phyloP scores from a whole-genome alignment of 2,113 vertebrate genomes.

The Trogon melanurus region DNA sequence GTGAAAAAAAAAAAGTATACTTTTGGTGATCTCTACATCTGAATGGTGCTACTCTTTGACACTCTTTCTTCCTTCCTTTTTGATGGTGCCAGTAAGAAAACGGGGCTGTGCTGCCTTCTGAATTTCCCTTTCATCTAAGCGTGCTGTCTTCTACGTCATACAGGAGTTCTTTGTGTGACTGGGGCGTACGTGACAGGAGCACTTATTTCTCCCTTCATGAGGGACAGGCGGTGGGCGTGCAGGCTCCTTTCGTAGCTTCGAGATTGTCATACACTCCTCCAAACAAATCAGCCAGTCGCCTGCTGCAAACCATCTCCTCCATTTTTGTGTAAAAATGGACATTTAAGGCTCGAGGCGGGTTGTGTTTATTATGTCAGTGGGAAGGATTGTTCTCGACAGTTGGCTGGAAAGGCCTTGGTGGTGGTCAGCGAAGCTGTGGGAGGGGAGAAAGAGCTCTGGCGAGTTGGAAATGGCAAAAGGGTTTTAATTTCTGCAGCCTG shows the following conservation, averaged over 20 bases:
- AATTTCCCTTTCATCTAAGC: constrained; percentile 10
- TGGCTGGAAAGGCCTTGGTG: neutral
- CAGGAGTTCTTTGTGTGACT: neutral
- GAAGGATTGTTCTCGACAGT: neutral
- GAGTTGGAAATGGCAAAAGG: neutral
- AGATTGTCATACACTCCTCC: neutral
- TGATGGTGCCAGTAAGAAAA: neutral
- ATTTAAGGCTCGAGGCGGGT: neutral
- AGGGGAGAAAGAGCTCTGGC: neutral
- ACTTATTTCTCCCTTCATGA: neutral
- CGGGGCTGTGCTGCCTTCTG: neutral
- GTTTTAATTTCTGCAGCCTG: neutral
- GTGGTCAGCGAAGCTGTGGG: neutral
- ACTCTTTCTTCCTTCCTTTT: neutral
- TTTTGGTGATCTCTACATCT: neutral
- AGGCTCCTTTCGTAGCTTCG: neutral
- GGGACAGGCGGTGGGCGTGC: neutral
- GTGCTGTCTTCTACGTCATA: neutral
- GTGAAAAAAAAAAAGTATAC: neutral
- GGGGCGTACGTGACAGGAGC: neutral
- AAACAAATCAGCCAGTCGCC: constrained; percentile 5
- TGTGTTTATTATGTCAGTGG: neutral
- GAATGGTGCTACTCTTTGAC: neutral
- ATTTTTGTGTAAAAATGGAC: neutral
- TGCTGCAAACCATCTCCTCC: neutral